Evolutionary conservation across 1,140 invertebrate species (phyloP), one percentile per base, ranked within the genome.

Genomic region (Pinna nobilis): DNA sequence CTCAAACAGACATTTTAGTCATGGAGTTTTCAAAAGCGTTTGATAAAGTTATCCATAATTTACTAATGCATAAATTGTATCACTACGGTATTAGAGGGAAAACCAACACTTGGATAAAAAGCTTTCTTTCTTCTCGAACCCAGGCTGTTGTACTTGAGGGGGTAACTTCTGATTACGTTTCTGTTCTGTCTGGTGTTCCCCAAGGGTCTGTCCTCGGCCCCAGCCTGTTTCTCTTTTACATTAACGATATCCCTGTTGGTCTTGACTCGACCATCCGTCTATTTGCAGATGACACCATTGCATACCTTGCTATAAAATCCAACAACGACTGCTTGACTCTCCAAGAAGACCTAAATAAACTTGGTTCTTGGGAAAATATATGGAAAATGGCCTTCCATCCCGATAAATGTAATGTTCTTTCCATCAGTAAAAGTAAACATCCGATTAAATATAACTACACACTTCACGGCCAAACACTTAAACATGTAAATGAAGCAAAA

Each of bases 81-180:
- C 53, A 71, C 33, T 71, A 71, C 50, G 72, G 72, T 28, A 67
- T 71, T 6, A 47, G 47, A 55, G 71, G 61, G 2, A 69, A 65
- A 30, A 47, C 53, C n/a, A 71, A 61, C 51, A 35, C 3, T 30
- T 78, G 67, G 72, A 78, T 78, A 2, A 1, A 37, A 47, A 61
- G 25, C 39, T 75, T 75, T 50, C 61, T 78, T 2, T 1, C 2
- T 30, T 33, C 63, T 37, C 30, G 53, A 15, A 71, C 3, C 18
- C 61, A 78, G 30, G 32, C 47, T n/a, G 76, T 78, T 25, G 72
- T 69, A 18, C 47, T 75, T 5, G 67, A 74, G 23, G 63, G 71
- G 1, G 61, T 50, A 30, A 50, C 25, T 35, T 72, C 75, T 33
- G 32, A 49, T 20, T 53, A 33, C 20, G 37, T 47, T 30, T 11